Percentiles rank a stretch among this genome's conserved stretches.
These are phyloP conservation scores for Delia radicum DNA, from an alignment of 1,140 invertebrate genomes.

Conservation along the genomic window DNA sequence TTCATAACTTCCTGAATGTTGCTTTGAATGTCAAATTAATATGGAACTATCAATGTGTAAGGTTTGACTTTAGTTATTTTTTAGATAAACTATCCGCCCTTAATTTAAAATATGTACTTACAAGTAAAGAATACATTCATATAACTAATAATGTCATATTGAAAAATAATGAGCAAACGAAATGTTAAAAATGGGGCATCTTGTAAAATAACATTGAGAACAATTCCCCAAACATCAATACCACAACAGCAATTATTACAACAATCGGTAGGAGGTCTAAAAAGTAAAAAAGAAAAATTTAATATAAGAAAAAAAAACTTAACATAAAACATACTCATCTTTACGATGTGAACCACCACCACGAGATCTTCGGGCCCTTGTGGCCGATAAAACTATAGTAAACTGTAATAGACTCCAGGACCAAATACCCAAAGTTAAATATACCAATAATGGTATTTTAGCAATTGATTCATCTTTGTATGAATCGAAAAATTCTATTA, in stretches of 20 bases:
- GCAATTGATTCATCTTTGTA: conserved; percentile 85
- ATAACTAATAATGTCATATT: conserved; percentile 85
- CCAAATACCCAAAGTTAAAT: conserved; percentile 80
- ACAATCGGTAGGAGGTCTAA: conserved; percentile 49
- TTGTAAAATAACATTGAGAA: conserved; percentile 74
- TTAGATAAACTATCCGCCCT: no score
- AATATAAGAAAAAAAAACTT: neutral
- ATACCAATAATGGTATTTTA: conserved; percentile 70
- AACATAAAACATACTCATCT: conserved; percentile 39
- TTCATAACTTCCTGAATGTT: no score
- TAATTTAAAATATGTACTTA: conserved; percentile 59
- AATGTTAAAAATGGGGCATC: conserved; percentile 86
- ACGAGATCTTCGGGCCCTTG: conserved; percentile 66
- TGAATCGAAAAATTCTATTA: conserved; percentile 95
- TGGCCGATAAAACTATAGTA: conserved; percentile 85
- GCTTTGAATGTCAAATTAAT: no score
- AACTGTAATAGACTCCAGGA: conserved; percentile 89
- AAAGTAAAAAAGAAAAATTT: neutral
- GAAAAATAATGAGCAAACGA: conserved; percentile 77
- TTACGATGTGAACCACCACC: conserved; percentile 44
- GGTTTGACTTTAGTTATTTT: no score
- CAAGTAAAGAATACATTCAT: conserved; percentile 94
- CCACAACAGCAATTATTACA: conserved; percentile 68
- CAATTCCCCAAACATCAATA: conserved; percentile 82
- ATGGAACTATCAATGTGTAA: no score